Base-by-base conservation (phyloP, 1,140 invertebrate genomes). In the Euwallacea similis region DNA sequence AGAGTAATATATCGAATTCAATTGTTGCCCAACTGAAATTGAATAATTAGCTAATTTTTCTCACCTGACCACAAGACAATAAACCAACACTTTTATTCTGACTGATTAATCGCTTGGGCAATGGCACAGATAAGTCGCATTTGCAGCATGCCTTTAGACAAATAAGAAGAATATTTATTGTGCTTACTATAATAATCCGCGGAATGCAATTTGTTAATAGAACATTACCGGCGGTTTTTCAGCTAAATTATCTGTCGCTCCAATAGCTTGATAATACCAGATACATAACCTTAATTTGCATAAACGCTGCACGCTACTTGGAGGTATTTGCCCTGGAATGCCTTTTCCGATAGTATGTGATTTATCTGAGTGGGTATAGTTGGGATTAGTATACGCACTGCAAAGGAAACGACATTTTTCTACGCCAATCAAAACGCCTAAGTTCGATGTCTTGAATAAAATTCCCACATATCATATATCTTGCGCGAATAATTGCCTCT, bases 171-270 rank as follows among this genome's bases (percentile, higher is more conserved):
- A 42, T 42, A 60, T 60, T 60, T 60, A 42, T 60, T 60, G 42
- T 60, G 13, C 58, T 60, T 60, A 53, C 50, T 15, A 53, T 33
- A 33, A 21, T 60, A 60, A 60, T 60, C 58, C 42, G 10, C 21
- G 58, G 58, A 60, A 42, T 60, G 58, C 42, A 60, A 60, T 60
- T 60, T 60, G 58, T 60, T 60, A 60, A 60, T 60, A 42, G 58
- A 11, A 42, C 58, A 60, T 60, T 41, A 60, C 58, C 21, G 58
- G 58, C 58, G 42, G 42, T 42, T 60, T 60, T 60, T 33, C 58
- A 11, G 33, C 11, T 10, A 13, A 42, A 42, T 42, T 60, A 33
- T 60, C 58, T 60, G 58, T 60, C 58, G 42, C 42, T 60, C 58
- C 58, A 60, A 33, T 33, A 33, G 21, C 21, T 60, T 8, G 15